These are phyloP conservation scores for Leptinotarsa haldemani DNA, from an alignment of 2,888 invertebrate species.

Conservation along the genomic window DNA sequence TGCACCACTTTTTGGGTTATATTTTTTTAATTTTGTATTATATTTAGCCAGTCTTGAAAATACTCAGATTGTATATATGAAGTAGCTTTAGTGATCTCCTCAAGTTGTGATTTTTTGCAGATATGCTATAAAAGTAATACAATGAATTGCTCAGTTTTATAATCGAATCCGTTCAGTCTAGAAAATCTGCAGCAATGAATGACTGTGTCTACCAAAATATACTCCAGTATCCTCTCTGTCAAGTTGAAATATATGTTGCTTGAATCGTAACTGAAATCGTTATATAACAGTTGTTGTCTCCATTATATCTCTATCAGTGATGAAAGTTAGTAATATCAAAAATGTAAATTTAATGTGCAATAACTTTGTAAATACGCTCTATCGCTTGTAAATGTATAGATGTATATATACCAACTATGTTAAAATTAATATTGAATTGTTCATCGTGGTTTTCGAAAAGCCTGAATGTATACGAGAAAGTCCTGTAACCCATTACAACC, in stretches of 20 bases:
- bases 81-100: slow-evolving; percentile 61
- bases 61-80: slow-evolving; percentile 63
- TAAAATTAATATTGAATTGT: slow-evolving; percentile 43
- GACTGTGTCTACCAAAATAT: slow-evolving; percentile 35
- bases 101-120: slow-evolving; percentile 59
- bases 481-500: slow-evolving; percentile 22
- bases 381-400: slow-evolving; percentile 65
- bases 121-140: slow-evolving; percentile 56
- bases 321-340: slow-evolving; percentile 45
- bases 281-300: slow-evolving; percentile 45
- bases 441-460: slow-evolving; percentile 46
- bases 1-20: slow-evolving; percentile 38
- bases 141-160: slow-evolving; percentile 61
- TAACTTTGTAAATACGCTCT: slow-evolving; percentile 65
- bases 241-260: slow-evolving; percentile 48
- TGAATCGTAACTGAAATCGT: slow-evolving; percentile 41
- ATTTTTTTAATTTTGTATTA: slow-evolving; percentile 45
- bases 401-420: slow-evolving; percentile 59
- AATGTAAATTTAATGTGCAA: slow-evolving; percentile 66
- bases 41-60: slow-evolving; percentile 61
- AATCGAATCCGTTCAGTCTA: slow-evolving; percentile 34
- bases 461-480: slow-evolving; percentile 63
- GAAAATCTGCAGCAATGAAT: slow-evolving; percentile 21
- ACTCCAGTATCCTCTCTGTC: slow-evolving; percentile 42
- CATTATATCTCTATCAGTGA: slow-evolving; percentile 45